phyloP scores from a whole-genome alignment of 2,888 invertebrate species.

The Hirtodrosophila trivittata region DNA sequence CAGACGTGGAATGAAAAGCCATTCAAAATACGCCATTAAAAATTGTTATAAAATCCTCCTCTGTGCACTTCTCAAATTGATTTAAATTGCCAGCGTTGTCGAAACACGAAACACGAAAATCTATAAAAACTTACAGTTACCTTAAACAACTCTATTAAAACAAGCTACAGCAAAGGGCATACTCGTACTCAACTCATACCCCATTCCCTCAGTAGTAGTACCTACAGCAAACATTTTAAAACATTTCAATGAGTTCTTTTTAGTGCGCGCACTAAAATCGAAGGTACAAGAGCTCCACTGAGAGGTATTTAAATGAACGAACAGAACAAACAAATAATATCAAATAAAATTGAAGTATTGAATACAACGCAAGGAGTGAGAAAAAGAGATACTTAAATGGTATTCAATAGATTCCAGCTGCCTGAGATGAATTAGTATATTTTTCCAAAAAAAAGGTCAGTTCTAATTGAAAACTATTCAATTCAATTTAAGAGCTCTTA shows the following conservation, averaged over 20 bases:
- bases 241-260: conserved; percentile 51
- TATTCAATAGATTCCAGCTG: conserved; percentile 10
- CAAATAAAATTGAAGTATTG: conserved; percentile 53
- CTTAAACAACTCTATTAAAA: conserved; percentile 72
- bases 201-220: conserved; percentile 2
- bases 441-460: too few relatives aligned
- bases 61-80: conserved; percentile 63
- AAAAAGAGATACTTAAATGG: background rate
- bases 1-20: conserved; percentile 60
- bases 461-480: too few relatives aligned
- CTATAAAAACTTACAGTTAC: conserved; percentile 65
- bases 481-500: conserved; percentile 12
- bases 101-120: conserved; percentile 64
- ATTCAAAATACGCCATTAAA: conserved; percentile 69
- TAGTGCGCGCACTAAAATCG: conserved; percentile 43
- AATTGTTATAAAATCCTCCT: conserved; percentile 47
- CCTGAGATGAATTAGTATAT: too few relatives aligned
- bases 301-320: conserved; percentile 45
- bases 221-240: conserved; percentile 58
- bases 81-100: conserved; percentile 64
- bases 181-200: conserved; percentile 1
- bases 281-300: conserved; percentile 19
- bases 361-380: background rate
- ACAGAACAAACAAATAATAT: conserved; percentile 51
- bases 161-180: conserved; percentile 6